Conservation (phyloP, 2,888 invertebrate species). For the Smittia aterrima region DNA sequence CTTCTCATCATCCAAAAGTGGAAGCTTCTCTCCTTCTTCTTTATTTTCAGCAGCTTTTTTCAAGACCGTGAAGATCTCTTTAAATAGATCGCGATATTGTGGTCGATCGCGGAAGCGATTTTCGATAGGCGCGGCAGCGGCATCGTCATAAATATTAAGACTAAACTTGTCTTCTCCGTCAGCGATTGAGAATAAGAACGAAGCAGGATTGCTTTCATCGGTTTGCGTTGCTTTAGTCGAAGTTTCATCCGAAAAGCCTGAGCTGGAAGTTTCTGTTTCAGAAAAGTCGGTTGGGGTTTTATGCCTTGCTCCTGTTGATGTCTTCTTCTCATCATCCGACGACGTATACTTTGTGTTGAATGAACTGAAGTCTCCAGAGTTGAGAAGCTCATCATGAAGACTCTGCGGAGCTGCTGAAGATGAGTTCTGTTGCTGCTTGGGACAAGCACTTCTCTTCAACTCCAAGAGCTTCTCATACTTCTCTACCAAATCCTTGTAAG, state of each 20-base stretch:
- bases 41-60: constrained; percentile 82
- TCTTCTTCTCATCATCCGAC: constrained; percentile 62
- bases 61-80: constrained; percentile 78
- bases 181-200: constrained; percentile 78
- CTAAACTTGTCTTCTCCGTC: constrained; percentile 84
- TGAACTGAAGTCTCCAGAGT: constrained; percentile 69
- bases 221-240: constrained; percentile 82
- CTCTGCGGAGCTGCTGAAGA: constrained; percentile 50
- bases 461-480: constrained; percentile 81
- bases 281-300: constrained; percentile 79
- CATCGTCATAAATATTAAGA: constrained; percentile 53
- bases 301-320: constrained; percentile 51
- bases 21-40: constrained; percentile 73
- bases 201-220: constrained; percentile 69
- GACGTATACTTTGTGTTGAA: constrained; percentile 62
- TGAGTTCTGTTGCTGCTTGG: constrained; percentile 50
- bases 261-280: constrained; percentile 81
- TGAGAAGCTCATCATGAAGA: constrained; percentile 72
- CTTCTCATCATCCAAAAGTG: constrained; percentile 64
- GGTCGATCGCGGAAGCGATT: constrained; percentile 79
- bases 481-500: constrained; percentile 77
- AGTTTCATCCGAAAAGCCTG: constrained; percentile 80
- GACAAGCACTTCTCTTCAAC: constrained; percentile 66
- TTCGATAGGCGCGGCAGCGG: constrained; percentile 84
- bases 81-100: constrained; percentile 76